Conservation (phyloP, 2,113 vertebrate genomes). For the Lophochroa leadbeateri region DNA sequence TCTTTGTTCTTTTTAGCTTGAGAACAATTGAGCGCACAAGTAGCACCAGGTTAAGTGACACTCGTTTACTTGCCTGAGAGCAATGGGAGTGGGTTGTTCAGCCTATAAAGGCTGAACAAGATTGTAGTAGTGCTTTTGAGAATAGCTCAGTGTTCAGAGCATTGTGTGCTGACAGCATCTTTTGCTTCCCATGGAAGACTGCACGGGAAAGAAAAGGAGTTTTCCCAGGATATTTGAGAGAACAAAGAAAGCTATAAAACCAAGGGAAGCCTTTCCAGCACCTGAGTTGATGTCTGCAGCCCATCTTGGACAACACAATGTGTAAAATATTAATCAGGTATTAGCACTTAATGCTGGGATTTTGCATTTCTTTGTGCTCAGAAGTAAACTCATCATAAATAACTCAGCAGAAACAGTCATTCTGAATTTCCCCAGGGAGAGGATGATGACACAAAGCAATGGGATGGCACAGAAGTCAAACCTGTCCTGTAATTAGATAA, state of each 20-base stretch:
- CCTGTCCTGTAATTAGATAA: not conserved
- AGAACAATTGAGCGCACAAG: not conserved
- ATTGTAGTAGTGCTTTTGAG: not conserved
- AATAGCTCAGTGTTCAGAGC: not conserved
- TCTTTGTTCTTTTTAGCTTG: not conserved
- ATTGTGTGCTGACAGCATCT: not conserved
- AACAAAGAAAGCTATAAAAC: not conserved
- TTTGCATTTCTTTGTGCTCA: not conserved
- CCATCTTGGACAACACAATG: not conserved
- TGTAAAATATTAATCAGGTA: not conserved
- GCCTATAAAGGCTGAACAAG: not conserved
- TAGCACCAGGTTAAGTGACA: not conserved
- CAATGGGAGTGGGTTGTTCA: not conserved
- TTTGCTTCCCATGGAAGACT: not conserved
- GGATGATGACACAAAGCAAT: not conserved
- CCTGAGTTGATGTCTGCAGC: not conserved
- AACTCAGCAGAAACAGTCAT: not conserved
- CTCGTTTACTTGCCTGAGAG: not conserved
- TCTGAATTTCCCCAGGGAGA: not conserved
- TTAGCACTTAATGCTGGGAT: not conserved
- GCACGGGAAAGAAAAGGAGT: not conserved
- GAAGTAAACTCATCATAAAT: not conserved
- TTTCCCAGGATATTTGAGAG: not conserved
- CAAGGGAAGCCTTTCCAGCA: not conserved
- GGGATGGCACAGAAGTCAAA: not conserved